phyloP scores from a whole-genome alignment of 2,888 invertebrate species.

The Mimachlamys varia region DNA sequence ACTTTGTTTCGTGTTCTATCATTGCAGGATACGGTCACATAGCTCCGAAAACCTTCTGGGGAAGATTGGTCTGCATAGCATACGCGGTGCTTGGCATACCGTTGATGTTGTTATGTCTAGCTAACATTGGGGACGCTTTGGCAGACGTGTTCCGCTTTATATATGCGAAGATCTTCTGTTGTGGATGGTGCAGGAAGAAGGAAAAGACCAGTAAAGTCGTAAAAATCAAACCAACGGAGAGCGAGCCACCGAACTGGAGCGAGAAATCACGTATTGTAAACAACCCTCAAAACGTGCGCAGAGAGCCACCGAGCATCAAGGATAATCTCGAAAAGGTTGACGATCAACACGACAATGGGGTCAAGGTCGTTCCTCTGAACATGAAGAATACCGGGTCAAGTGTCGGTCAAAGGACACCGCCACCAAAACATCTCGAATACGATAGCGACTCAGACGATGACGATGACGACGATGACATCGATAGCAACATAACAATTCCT shows the following conservation, averaged over 20 bases:
- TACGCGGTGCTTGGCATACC: conserved; percentile 82
- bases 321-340: neutral
- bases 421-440: conserved; percentile 64
- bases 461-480: conserved; percentile 78
- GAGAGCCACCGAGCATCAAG: conserved; percentile 55
- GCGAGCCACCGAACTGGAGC: conserved; percentile 63
- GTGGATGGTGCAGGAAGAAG: conserved; percentile 76
- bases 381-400: conserved; percentile 58
- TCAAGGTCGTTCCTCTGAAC: conserved; percentile 69
- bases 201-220: conserved; percentile 62
- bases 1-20: neutral
- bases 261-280: conserved; percentile 63
- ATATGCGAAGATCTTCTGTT: conserved; percentile 81
- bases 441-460: conserved; percentile 71
- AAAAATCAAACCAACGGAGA: conserved; percentile 63
- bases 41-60: conserved; percentile 80
- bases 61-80: conserved; percentile 80
- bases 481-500: conserved; percentile 79
- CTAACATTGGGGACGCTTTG: conserved; percentile 83
- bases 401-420: conserved; percentile 60
- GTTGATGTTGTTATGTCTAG: conserved; percentile 83
- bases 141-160: conserved; percentile 83
- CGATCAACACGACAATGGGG: conserved; percentile 53
- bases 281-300: conserved; percentile 65
- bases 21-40: conserved; percentile 80